These are phyloP conservation scores for Dallia pectoralis DNA, from an alignment of 2,797 vertebrate genomes.

Conservation along the genomic window DNA sequence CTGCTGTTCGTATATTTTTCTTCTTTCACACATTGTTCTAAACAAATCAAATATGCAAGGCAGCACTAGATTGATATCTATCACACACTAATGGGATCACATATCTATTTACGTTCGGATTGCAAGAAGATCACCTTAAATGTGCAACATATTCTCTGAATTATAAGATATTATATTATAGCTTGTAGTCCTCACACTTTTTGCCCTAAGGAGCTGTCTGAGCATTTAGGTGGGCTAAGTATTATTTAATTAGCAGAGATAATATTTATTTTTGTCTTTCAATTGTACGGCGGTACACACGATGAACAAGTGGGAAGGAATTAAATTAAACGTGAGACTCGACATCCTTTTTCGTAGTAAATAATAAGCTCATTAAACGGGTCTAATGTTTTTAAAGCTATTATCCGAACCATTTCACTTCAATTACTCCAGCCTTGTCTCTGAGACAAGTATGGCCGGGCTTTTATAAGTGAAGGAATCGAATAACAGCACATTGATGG, in stretches of 20 bases:
- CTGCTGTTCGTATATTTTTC: no score
- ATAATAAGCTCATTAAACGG: slow-evolving; percentile 72
- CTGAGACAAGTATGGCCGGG: slow-evolving; percentile 46
- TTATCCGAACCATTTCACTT: slow-evolving; percentile 90
- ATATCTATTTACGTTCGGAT: no score
- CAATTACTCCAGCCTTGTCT: slow-evolving; percentile 82
- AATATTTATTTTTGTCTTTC: slow-evolving; percentile 55
- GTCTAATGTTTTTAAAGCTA: slow-evolving; percentile 77
- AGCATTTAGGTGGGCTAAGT: slow-evolving; percentile 47
- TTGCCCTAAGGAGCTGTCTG: slow-evolving; percentile 47
- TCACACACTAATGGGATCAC: no score
- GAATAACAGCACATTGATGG: slow-evolving; percentile 53
- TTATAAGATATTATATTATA: no score
- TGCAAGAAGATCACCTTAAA: no score
- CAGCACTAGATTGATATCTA: no score
- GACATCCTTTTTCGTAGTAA: slow-evolving; percentile 52
- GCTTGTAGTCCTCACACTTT: slow-evolving; percentile 56
- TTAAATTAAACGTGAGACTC: background rate
- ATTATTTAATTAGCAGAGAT: slow-evolving; percentile 60
- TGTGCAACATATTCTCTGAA: no score
- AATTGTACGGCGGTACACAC: slow-evolving; percentile 43
- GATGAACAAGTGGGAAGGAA: background rate
- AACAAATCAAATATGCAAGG: no score
- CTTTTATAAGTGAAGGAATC: slow-evolving; percentile 47
- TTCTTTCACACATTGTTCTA: no score